Base-by-base conservation (phyloP, 2,113 vertebrate genomes). In the Heloderma charlesbogerti region DNA sequence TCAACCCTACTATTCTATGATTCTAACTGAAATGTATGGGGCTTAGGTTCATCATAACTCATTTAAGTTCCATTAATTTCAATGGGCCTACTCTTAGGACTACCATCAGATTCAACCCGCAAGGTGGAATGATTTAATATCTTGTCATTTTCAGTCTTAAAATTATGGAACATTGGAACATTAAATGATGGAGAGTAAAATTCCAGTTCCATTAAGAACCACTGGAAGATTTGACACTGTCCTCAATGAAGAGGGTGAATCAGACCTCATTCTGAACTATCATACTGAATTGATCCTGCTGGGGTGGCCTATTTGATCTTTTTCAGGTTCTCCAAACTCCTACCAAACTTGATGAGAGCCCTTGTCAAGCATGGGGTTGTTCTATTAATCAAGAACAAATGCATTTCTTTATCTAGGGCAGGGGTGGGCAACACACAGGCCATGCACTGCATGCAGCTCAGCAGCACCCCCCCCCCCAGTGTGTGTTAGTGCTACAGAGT, bases 361-460 rank as follows among this genome's bases (percentile, higher is more conserved):
- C n/a, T 74, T 74, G 72, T 9, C n/a, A 74, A 34, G n/a, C n/a
- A 74, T 2, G 10, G 15, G 71, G 37, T 74, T 37, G 34, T 74
- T 74, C 71, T 12, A 37, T 74, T 74, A 40, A 40, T 74, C 77
- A 79, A 20, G 67, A 22, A 89, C n/a, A 69, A 91, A 92, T 40
- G 43, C 90, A 92, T n/a, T 40, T 51, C 4, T 9, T 91, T 93
- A 80, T 84, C 72, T 78, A 93, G 88, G 89, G 8, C 16, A 63
- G 60, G 60, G 60, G 51, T 54, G 6, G 51, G 51, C 51, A 51
- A 54, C 20, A 3, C 12, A 12, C 16, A 12, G 16, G 60, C 51
- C 51, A 7, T 9, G 10, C 10, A 18, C 60, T 63, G 57, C 60
- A 63, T 18, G 20, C 60, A 63, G 60, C 60, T 20, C 60, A 5